Percentiles rank a stretch among this genome's conserved stretches.
Evolutionary conservation across 2,888 invertebrate species (phyloP).

Genomic region (Operophtera brumata): DNA sequence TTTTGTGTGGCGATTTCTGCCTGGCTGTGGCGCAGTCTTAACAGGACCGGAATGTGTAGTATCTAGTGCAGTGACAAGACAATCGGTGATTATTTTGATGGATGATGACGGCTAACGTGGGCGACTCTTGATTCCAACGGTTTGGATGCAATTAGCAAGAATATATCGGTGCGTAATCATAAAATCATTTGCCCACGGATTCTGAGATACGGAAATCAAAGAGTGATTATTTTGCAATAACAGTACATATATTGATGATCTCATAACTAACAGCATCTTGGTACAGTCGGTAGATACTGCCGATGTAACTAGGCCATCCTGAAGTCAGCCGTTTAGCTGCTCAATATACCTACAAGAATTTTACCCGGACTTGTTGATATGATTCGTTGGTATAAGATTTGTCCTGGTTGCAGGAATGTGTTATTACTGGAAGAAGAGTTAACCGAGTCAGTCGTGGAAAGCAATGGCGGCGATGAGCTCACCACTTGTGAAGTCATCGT

Average conservation of each 20-base stretch:
- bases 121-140: slow-evolving; percentile 46
- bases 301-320: neutral
- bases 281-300: neutral
- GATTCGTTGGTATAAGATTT: no score
- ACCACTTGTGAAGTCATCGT: no score
- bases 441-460: no score
- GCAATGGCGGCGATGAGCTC: no score
- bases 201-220: slow-evolving; percentile 7
- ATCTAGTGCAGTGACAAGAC: slow-evolving; percentile 48
- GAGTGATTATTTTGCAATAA: slow-evolving; percentile 1
- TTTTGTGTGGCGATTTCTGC: no score
- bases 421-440: no score
- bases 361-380: no score
- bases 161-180: slow-evolving; percentile 12
- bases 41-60: slow-evolving; percentile 21
- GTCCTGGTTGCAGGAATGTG: no score
- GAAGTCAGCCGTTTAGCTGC: neutral
- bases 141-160: slow-evolving; percentile 28
- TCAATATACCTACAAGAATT: no score
- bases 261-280: neutral
- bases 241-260: slow-evolving; percentile 3
- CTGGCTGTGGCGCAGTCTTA: no score
- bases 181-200: slow-evolving; percentile 14
- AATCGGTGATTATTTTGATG: slow-evolving; percentile 69
- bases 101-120: slow-evolving; percentile 50